These are phyloP conservation scores for Shargacucullia verbasci DNA, from an alignment of 2,888 invertebrate species.

Conservation along the genomic window DNA sequence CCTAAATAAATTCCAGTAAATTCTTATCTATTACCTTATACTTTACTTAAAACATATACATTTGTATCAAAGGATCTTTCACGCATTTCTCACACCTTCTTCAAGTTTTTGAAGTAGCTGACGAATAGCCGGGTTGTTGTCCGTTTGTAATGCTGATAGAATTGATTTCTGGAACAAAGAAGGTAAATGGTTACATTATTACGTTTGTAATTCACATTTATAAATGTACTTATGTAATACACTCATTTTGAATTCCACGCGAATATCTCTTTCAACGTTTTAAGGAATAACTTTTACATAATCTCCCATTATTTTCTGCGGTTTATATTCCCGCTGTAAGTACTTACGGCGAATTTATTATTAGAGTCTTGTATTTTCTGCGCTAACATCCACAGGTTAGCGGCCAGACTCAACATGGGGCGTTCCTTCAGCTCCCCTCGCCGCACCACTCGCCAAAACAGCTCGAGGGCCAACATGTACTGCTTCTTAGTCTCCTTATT, in stretches of 20 bases:
- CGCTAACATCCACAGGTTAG: conserved; percentile 95
- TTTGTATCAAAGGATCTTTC: conserved; percentile 15
- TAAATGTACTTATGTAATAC: no score
- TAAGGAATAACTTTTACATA: no score
- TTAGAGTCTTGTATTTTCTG: conserved; percentile 88
- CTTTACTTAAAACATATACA: not conserved
- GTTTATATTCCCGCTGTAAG: conserved; percentile 4
- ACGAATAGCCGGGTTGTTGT: conserved; percentile 62
- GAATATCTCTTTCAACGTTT: no score
- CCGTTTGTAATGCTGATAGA: conserved; percentile 68
- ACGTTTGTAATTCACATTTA: no score
- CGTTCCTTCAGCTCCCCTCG: conserved; percentile 90
- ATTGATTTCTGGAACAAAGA: conserved; percentile 77
- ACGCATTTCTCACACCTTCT: conserved; percentile 50
- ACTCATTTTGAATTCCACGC: no score
- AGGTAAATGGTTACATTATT: not conserved
- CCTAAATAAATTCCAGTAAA: not conserved
- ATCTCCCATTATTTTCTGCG: not conserved
- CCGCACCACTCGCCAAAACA: conserved; percentile 91
- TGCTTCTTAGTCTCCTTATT: conserved; percentile 91
- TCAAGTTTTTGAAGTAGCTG: conserved; percentile 70
- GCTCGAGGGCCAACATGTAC: conserved; percentile 92
- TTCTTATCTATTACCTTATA: no score
- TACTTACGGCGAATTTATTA: conserved; percentile 74
- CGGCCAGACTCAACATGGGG: conserved; percentile 91